These are phyloP conservation scores for Eilema caniola DNA, from an alignment of 2,888 invertebrate species.

Conservation along the genomic window DNA sequence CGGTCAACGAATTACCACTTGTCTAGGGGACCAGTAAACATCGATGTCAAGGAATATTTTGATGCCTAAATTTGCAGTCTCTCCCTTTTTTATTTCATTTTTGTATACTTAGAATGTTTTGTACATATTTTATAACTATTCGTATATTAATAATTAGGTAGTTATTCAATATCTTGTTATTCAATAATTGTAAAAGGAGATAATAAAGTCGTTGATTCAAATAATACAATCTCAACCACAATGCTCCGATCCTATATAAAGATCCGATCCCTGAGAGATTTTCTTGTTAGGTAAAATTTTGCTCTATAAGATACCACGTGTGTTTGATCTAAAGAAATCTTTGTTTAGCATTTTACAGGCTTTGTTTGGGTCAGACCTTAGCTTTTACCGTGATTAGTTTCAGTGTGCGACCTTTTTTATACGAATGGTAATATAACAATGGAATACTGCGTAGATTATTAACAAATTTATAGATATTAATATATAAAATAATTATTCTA, in stretches of 20 bases:
- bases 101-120: no score
- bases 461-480: no score
- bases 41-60: no score
- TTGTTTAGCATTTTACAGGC: constrained; percentile 63
- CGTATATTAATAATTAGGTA: no score
- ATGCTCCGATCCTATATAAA: constrained; percentile 45
- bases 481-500: no score
- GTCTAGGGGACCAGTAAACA: no score
- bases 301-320: constrained; percentile 46
- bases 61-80: no score
- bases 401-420: constrained; percentile 55
- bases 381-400: constrained; percentile 75
- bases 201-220: constrained; percentile 17
- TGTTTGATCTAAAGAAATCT: constrained; percentile 60
- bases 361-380: constrained; percentile 63
- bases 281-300: constrained; percentile 38
- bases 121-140: no score
- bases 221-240: constrained; percentile 34
- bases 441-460: constrained; percentile 25
- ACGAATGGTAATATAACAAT: constrained; percentile 36
- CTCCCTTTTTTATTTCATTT: no score
- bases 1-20: no score
- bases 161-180: no score
- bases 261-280: constrained; percentile 41
- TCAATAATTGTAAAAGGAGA: no score